Percentiles rank a stretch among this genome's conserved stretches.
Conservation (phyloP, 92 coral and sea anemone species). For the Scolanthus callimorphus region DNA sequence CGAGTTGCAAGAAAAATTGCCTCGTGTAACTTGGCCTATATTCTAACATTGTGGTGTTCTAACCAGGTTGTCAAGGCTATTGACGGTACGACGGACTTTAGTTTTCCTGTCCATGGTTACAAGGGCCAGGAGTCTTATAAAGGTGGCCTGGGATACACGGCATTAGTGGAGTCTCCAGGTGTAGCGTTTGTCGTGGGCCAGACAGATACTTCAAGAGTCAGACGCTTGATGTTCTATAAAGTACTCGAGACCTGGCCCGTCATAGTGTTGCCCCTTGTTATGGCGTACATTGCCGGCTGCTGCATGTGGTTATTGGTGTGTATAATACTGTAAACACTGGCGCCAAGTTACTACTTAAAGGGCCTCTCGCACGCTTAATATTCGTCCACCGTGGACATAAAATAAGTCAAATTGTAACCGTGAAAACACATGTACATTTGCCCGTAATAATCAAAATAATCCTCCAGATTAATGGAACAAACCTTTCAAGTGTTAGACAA, state of each 20-base stretch:
- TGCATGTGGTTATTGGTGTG: constrained; percentile 59
- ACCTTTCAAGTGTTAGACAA: too few relatives aligned
- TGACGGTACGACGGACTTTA: constrained; percentile 59
- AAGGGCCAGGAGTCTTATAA: constrained; percentile 46
- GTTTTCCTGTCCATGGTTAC: constrained; percentile 68
- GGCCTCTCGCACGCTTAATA: too few relatives aligned
- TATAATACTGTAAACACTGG: not conserved
- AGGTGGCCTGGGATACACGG: constrained; percentile 50
- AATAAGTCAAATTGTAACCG: too few relatives aligned
- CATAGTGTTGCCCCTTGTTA: constrained; percentile 38
- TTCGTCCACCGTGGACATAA: too few relatives aligned
- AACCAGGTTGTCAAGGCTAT: constrained; percentile 26
- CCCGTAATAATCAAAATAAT: too few relatives aligned
- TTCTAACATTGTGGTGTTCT: too few relatives aligned
- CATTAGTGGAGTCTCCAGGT: constrained; percentile 68
- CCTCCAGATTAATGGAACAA: too few relatives aligned
- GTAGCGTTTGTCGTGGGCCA: constrained; percentile 65
- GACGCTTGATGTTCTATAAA: constrained; percentile 26
- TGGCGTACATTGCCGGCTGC: constrained; percentile 47
- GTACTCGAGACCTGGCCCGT: constrained; percentile 41
- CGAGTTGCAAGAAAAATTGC: too few relatives aligned
- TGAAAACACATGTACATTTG: too few relatives aligned
- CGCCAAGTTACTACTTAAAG: too few relatives aligned
- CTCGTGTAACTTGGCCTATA: too few relatives aligned
- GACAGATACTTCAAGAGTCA: not conserved